Evolutionary conservation across 2,797 vertebrate genomes (phyloP), one percentile per base, ranked within the genome.

Genomic region (Poeciliopsis presidionis): DNA sequence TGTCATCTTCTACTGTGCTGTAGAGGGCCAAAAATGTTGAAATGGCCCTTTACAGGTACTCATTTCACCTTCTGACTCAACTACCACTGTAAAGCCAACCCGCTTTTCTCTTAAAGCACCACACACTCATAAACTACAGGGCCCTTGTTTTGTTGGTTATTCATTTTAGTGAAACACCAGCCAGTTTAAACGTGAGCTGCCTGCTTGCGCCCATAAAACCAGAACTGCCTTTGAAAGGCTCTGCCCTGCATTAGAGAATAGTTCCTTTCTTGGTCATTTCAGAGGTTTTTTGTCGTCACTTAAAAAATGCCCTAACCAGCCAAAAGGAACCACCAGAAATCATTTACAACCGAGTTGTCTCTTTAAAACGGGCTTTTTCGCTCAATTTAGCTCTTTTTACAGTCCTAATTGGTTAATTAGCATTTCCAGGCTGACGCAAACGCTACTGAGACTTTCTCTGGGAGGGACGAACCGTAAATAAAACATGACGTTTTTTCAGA

Each of bases 331-430:
- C 79, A 30, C 73, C 30, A 73, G 65, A 77, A 73, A 73, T 28
- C 12, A 3, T 53, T 12, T 77, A 81, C 59, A 78, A 65, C 76
- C 28, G 65, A 77, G 77, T 36, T n/a, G 59, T 75, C 7, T 30
- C 25, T 61, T 77, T 84, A 74, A 81, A 47, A 72, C 61, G 43
- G 74, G 33, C 22, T 61, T 47, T 33, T 81, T 79, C n/a, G n/a
- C 71, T 16, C 6, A 70, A 47, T 79, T 88, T 75, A 84, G 75
- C 72, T 55, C 72, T 20, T 49, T 77, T 59, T 74, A 82, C 49
- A 2, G 39, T 61, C 36, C 47, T 65, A 85, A 88, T 80, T 81
- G 45, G 53, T 74, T 79, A 77, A 86, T 87, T 85, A 84, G 76
- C 74, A 76, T 49, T 82, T 51, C 28, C 72, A 51, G 46, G 53